Conservation (phyloP, 2,113 vertebrate genomes). For the Coptodon rendalli region DNA sequence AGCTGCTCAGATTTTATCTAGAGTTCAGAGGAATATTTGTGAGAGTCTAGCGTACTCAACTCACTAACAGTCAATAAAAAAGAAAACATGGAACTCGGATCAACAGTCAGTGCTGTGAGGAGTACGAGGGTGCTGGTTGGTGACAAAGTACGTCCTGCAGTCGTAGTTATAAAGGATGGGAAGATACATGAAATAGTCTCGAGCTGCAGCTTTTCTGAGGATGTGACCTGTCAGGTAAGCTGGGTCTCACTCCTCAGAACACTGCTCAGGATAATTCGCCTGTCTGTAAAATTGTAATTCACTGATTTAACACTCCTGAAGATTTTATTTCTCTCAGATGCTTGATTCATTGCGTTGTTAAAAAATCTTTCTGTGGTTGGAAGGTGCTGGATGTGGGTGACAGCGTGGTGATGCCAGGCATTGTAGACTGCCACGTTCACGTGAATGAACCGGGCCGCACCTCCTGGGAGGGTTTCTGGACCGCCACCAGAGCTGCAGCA, state of each 20-base stretch:
- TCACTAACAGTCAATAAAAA: neutral
- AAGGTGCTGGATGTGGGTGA: slow-evolving; percentile 77
- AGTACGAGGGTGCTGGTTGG: slow-evolving; percentile 71
- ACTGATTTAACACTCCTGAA: neutral
- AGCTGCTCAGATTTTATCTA: neutral
- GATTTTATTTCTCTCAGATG: neutral
- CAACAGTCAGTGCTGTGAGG: slow-evolving; percentile 56
- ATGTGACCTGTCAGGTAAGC: slow-evolving; percentile 53
- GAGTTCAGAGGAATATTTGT: neutral
- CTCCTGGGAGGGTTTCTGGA: slow-evolving; percentile 79
- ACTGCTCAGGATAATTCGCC: neutral
- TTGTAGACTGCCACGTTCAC: slow-evolving; percentile 79
- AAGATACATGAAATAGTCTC: slow-evolving; percentile 66
- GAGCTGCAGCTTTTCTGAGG: neutral
- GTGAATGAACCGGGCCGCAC: slow-evolving; percentile 79
- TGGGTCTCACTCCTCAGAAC: neutral
- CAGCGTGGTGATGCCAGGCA: slow-evolving; percentile 78
- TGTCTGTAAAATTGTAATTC: neutral
- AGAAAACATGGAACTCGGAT: slow-evolving; percentile 64
- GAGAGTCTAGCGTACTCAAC: neutral
- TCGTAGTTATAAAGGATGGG: slow-evolving; percentile 68
- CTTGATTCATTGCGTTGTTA: neutral
- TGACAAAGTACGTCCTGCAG: slow-evolving; percentile 61
- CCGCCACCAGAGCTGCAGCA: slow-evolving; percentile 76
- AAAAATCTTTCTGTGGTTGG: neutral